phyloP scores from a whole-genome alignment of 2,888 invertebrate genomes.

The Erynnis tages region DNA sequence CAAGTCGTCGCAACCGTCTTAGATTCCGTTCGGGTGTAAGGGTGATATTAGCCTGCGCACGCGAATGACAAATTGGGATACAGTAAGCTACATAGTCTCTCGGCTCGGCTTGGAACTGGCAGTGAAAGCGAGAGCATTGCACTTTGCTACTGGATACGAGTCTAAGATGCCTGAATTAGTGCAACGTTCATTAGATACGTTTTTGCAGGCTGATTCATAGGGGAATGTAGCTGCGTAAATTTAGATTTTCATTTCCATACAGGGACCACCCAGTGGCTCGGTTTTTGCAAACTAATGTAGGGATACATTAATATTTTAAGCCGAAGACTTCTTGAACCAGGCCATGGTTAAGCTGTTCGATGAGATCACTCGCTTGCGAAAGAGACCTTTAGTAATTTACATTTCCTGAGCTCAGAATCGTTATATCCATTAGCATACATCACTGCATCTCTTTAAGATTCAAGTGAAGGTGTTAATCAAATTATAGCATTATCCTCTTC shows the following conservation, averaged over 20 bases:
- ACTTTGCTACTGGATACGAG: slow-evolving; percentile 21
- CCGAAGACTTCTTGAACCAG: slow-evolving; percentile 19
- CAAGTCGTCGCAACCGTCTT: slow-evolving; percentile 23
- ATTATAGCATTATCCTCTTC: slow-evolving; percentile 9
- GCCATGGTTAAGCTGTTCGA: slow-evolving; percentile 22
- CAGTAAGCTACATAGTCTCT: slow-evolving; percentile 18
- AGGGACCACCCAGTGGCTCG: slow-evolving; percentile 1
- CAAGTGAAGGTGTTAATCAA: slow-evolving; percentile 20
- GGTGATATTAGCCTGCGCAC: slow-evolving; percentile 23
- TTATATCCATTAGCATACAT: slow-evolving; percentile 25
- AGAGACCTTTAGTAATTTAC: slow-evolving; percentile 23
- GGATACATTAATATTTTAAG: slow-evolving; percentile 12
- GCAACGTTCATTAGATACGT: slow-evolving; percentile 1
- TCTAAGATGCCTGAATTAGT: slow-evolving; percentile 19
- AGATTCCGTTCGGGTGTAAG: slow-evolving; percentile 16
- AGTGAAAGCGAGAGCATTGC: slow-evolving; percentile 27
- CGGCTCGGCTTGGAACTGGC: slow-evolving; percentile 19
- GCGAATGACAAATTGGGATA: slow-evolving; percentile 24
- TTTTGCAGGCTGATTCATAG: slow-evolving; percentile 4
- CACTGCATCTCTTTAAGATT: slow-evolving; percentile 16
- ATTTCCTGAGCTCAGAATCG: slow-evolving; percentile 22
- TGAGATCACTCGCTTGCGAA: slow-evolving; percentile 23
- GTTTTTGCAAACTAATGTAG: background rate
- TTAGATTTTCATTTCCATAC: slow-evolving; percentile 5
- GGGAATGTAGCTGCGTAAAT: slow-evolving; percentile 3